Percentiles rank a stretch among this genome's conserved stretches.
Conservation (phyloP, 1,140 invertebrate species). For the Cardiocondyla obscurior region DNA sequence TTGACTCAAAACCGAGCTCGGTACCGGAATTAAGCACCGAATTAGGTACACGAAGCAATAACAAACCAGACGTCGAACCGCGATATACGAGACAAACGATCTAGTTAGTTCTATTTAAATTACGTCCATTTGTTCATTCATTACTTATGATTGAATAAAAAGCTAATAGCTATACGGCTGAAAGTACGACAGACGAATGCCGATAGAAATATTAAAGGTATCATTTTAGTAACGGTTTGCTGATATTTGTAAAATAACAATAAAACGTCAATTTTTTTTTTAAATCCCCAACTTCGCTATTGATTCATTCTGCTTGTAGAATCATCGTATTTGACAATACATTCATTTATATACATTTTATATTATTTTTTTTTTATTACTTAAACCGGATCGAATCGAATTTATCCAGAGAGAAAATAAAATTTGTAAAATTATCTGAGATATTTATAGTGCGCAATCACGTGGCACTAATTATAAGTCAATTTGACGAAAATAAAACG, state of each 20-base stretch:
- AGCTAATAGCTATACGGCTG: not conserved
- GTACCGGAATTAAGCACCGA: not conserved
- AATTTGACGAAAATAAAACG: not conserved
- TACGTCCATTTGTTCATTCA: not conserved
- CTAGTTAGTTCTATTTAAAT: conserved; percentile 1
- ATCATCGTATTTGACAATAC: not conserved
- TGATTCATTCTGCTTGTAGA: not conserved
- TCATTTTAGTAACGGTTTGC: not conserved
- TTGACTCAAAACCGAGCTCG: conserved; percentile 32
- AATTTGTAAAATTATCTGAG: not conserved
- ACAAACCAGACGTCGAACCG: not conserved
- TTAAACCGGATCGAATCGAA: not conserved
- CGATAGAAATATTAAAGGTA: not conserved
- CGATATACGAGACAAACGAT: not conserved
- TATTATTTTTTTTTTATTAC: not conserved
- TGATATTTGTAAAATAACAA: not conserved
- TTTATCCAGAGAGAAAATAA: not conserved
- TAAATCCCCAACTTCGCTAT: not conserved
- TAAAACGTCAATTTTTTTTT: not conserved
- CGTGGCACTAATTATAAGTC: not conserved
- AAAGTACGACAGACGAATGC: not conserved
- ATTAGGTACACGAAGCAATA: not conserved
- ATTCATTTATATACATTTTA: not conserved
- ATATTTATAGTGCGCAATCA: not conserved
- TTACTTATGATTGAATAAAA: conserved; percentile 1